A percentile compares a stretch with the other conserved stretches of the same genome.
Conservation (phyloP, 2,797 vertebrate genomes). For the Oreochromis grahami region DNA sequence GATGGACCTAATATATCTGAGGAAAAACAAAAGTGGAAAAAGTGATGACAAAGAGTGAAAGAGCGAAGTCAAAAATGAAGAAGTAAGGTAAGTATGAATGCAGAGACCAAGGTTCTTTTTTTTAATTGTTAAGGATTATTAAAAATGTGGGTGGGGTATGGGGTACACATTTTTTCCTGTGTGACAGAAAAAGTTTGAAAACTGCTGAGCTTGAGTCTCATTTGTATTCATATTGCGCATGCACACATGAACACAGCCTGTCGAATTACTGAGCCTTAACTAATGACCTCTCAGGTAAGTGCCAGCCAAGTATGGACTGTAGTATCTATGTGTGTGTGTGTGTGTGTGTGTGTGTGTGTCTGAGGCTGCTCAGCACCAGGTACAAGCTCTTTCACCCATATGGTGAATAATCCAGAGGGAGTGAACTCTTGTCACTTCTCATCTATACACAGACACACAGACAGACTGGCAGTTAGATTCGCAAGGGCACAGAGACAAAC, state of each 20-base stretch:
- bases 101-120: neutral
- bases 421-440: conserved; percentile 51
- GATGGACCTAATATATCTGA: neutral
- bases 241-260: neutral
- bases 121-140: neutral
- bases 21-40: neutral
- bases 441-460: conserved; percentile 13
- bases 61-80: neutral
- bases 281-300: conserved; percentile 23
- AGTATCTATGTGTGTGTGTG: neutral
- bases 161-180: neutral
- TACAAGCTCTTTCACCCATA: conserved; percentile 59
- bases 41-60: neutral
- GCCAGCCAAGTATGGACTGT: neutral
- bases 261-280: conserved; percentile 7
- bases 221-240: neutral
- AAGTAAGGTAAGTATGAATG: neutral
- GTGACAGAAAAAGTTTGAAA: neutral
- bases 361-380: conserved; percentile 42
- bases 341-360: neutral
- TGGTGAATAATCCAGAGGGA: conserved; percentile 58
- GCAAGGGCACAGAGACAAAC: neutral
- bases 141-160: neutral
- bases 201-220: neutral
- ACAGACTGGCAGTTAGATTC: neutral